phyloP scores from a whole-genome alignment of 2,113 vertebrate genomes.

The Plestiodon gilberti region DNA sequence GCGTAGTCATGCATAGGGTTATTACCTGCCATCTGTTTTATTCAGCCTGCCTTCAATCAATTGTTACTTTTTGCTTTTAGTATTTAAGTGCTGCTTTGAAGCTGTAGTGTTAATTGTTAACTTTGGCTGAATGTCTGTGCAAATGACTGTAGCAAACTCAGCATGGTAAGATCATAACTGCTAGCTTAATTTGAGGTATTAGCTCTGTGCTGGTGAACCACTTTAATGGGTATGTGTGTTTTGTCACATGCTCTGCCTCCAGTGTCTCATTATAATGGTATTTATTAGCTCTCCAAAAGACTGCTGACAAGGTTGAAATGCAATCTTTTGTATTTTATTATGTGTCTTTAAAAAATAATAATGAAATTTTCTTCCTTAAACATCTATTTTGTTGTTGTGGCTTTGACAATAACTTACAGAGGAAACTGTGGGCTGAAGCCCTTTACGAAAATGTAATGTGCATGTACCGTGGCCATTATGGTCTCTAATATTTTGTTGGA shows the following conservation, averaged over 20 bases:
- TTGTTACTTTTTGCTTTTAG: slow-evolving; percentile 18
- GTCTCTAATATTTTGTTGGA: slow-evolving; percentile 10
- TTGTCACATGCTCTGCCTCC: slow-evolving; percentile 49
- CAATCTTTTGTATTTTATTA: slow-evolving; percentile 59
- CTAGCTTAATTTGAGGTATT: slow-evolving; percentile 55
- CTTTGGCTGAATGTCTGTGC: slow-evolving; percentile 55
- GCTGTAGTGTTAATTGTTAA: slow-evolving; percentile 57
- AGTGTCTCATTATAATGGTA: slow-evolving; percentile 53
- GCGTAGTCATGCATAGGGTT: neutral
- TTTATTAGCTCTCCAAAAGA: slow-evolving; percentile 61
- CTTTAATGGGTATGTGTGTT: slow-evolving; percentile 58
- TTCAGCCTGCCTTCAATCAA: slow-evolving; percentile 24
- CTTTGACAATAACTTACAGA: slow-evolving; percentile 34
- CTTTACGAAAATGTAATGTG: slow-evolving; percentile 22
- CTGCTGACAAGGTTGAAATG: slow-evolving; percentile 68
- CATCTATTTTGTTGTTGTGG: slow-evolving; percentile 52
- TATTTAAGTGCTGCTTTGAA: slow-evolving; percentile 57
- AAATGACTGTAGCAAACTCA: slow-evolving; percentile 51
- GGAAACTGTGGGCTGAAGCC: slow-evolving; percentile 30
- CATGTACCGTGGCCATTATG: neutral
- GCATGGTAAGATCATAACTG: slow-evolving; percentile 54
- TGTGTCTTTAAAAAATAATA: slow-evolving; percentile 52
- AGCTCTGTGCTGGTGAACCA: slow-evolving; percentile 41
- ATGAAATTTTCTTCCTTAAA: slow-evolving; percentile 62
- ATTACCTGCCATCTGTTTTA: slow-evolving; percentile 32